phyloP scores from a whole-genome alignment of 2,113 vertebrate genomes.

The Porphyrio hochstetteri region DNA sequence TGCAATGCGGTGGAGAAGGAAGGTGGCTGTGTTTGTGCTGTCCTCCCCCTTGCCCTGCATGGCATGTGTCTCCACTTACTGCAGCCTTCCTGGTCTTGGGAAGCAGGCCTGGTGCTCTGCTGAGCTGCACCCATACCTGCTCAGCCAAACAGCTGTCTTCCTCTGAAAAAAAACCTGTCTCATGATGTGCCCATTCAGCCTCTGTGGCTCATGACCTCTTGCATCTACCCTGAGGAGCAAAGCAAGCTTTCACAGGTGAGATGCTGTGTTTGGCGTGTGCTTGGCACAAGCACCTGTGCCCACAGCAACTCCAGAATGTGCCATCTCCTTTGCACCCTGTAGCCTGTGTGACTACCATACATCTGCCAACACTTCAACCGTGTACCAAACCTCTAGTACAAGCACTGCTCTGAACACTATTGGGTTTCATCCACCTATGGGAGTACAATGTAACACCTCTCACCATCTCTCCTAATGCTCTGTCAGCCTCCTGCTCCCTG shows the following conservation, averaged over 20 bases:
- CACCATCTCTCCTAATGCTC: background rate
- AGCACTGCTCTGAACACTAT: background rate
- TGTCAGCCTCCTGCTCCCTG: background rate
- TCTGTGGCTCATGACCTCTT: background rate
- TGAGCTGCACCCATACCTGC: background rate
- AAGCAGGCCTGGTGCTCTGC: rapidly evolving
- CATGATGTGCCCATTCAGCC: background rate
- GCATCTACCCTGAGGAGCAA: background rate
- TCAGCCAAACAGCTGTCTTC: background rate
- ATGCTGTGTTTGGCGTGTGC: background rate
- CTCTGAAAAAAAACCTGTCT: background rate
- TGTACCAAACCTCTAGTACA: background rate
- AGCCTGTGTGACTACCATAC: background rate
- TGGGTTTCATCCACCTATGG: background rate
- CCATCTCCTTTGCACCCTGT: rapidly evolving
- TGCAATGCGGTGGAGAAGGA: background rate
- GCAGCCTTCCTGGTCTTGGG: background rate
- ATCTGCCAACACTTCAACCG: background rate
- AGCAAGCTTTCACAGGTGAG: background rate
- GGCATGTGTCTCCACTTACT: background rate
- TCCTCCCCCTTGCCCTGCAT: background rate
- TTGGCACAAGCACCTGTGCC: background rate
- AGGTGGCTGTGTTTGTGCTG: background rate
- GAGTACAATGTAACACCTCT: background rate
- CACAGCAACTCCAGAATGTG: too few relatives aligned